phyloP scores from a whole-genome alignment of 1,140 invertebrate genomes.

The Dreissena rostriformis region DNA sequence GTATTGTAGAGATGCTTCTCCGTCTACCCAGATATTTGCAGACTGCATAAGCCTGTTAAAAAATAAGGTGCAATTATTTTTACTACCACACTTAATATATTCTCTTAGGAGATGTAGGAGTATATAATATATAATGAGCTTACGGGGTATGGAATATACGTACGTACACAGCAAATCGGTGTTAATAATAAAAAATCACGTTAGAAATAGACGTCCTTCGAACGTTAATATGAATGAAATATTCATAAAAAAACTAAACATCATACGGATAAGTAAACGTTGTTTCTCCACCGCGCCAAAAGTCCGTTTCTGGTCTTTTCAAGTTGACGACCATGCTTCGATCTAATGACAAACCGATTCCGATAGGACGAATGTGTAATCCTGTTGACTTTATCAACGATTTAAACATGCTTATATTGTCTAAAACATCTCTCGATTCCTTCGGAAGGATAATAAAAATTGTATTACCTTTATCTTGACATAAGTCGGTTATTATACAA shows the following conservation, averaged over 20 bases:
- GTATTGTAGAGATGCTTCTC: background rate
- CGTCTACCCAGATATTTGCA: slow-evolving; percentile 33
- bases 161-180: too few species aligned
- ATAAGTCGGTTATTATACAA: slow-evolving; percentile 38
- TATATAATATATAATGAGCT: too few species aligned
- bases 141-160: too few species aligned
- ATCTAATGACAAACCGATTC: slow-evolving; percentile 31
- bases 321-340: background rate
- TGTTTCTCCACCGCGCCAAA: slow-evolving; percentile 33
- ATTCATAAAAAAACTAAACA: background rate
- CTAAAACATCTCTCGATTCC: slow-evolving; percentile 27
- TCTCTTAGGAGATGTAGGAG: too few species aligned
- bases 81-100: too few species aligned
- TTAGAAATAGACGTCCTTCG: too few species aligned
- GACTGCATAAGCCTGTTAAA: too few species aligned
- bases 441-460: slow-evolving; percentile 36
- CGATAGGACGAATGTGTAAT: slow-evolving; percentile 11
- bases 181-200: too few species aligned
- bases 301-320: background rate
- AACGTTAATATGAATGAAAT: background rate
- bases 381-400: slow-evolving; percentile 4
- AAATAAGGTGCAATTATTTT: too few species aligned
- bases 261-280: slow-evolving; percentile 44
- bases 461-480: slow-evolving; percentile 29
- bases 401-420: slow-evolving; percentile 1